A percentile compares a stretch with the other conserved stretches of the same genome.
Conservation (phyloP, 2,888 invertebrate genomes). For the Epistrophe grossulariae region DNA sequence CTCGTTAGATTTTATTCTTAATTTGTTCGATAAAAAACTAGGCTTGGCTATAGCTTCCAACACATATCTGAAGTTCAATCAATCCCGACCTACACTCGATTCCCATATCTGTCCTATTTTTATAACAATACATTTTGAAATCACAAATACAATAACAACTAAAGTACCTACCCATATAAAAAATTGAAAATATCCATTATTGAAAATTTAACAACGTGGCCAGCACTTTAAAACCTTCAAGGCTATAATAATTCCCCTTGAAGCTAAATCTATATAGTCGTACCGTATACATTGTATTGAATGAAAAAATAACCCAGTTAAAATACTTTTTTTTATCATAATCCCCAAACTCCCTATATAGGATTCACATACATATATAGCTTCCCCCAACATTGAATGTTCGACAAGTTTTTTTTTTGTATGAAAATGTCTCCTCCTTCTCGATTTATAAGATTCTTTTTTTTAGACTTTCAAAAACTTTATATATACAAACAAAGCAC, state of each 20-base stretch:
- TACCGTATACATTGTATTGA: background rate
- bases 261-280: background rate
- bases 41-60: too few species aligned
- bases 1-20: too few species aligned
- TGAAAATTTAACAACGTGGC: background rate
- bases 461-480: conserved; percentile 8
- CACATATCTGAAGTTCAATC: too few species aligned
- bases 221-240: background rate
- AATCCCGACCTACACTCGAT: too few species aligned
- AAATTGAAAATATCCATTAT: background rate
- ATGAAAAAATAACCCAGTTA: conserved; percentile 9
- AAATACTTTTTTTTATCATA: background rate
- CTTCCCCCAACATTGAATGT: background rate
- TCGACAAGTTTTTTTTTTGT: conserved; percentile 11
- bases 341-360: background rate
- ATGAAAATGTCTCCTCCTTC: conserved; percentile 8
- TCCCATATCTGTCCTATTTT: too few species aligned
- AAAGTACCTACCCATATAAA: background rate
- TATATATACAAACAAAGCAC: conserved; percentile 3
- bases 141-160: too few species aligned
- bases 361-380: too few species aligned
- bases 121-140: too few species aligned
- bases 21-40: too few species aligned
- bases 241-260: background rate
- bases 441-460: background rate